Percentiles rank a stretch among this genome's conserved stretches.
Conservation (phyloP, 2,797 vertebrate species). For the Selene dorsalis region DNA sequence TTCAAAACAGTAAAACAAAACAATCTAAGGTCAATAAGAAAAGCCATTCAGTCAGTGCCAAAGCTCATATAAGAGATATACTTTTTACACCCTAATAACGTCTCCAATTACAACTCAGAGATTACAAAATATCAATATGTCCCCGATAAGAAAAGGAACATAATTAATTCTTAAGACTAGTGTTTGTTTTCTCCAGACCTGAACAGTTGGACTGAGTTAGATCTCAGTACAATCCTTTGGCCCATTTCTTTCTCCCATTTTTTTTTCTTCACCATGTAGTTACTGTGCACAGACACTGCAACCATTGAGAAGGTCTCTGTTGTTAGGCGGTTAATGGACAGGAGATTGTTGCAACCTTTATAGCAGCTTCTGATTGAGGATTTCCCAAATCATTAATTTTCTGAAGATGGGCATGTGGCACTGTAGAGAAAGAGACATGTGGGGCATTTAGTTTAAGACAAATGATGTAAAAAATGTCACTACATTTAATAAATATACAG, state of each 20-base stretch:
- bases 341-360: constrained; percentile 60
- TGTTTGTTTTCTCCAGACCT: constrained; percentile 44
- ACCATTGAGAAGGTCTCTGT: constrained; percentile 19
- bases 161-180: constrained; percentile 67
- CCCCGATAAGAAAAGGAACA: constrained; percentile 42
- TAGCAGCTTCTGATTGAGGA: constrained; percentile 92
- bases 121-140: constrained; percentile 57
- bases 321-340: not conserved
- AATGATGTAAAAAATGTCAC: not conserved
- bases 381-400: constrained; percentile 96
- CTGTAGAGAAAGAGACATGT: constrained; percentile 77
- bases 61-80: constrained; percentile 83
- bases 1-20: constrained; percentile 45
- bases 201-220: constrained; percentile 27
- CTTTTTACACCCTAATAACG: constrained; percentile 84
- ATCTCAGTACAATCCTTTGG: constrained; percentile 65
- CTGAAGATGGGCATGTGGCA: constrained; percentile 94
- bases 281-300: constrained; percentile 37
- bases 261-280: constrained; percentile 20
- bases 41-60: constrained; percentile 72
- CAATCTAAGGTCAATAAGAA: constrained; percentile 49
- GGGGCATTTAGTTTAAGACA: constrained; percentile 10
- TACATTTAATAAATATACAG: not conserved
- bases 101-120: constrained; percentile 96
- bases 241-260: constrained; percentile 39